Conservation (phyloP, 2,113 vertebrate genomes). For the Hippocampus zosterae region DNA sequence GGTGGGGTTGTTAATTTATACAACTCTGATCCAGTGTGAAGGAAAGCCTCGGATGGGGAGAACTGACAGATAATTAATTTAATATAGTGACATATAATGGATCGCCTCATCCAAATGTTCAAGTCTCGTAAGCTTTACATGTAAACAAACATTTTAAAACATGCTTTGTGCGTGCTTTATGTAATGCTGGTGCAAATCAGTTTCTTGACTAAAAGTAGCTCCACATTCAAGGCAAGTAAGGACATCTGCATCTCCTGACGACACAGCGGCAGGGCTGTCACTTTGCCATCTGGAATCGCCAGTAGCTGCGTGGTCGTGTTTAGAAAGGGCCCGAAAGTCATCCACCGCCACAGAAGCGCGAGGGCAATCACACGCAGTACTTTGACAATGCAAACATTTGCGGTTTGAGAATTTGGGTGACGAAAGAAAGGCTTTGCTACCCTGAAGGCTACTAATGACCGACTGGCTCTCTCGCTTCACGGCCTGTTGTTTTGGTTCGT, state of each 20-base stretch:
- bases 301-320: constrained; percentile 67
- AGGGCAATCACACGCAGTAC: constrained; percentile 55
- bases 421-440: constrained; percentile 63
- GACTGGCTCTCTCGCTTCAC: constrained; percentile 13
- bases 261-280: constrained; percentile 18
- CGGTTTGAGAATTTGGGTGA: constrained; percentile 52
- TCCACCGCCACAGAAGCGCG: constrained; percentile 61
- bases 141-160: constrained; percentile 19
- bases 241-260: constrained; percentile 29
- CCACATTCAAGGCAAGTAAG: constrained; percentile 69
- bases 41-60: constrained; percentile 26
- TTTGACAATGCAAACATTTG: constrained; percentile 43
- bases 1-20: constrained; percentile 7
- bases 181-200: constrained; percentile 68
- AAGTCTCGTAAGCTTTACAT: background rate
- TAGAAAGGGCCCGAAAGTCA: constrained; percentile 61
- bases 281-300: constrained; percentile 25
- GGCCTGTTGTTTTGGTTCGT: background rate
- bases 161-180: constrained; percentile 49
- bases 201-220: constrained; percentile 57
- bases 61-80: background rate
- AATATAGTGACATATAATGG: constrained; percentile 1
- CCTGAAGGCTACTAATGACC: constrained; percentile 51
- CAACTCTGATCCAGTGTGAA: constrained; percentile 48
- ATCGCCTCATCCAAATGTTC: background rate